Percentiles rank a stretch among this genome's conserved stretches.
These are phyloP conservation scores for Hetaerina titia DNA, from an alignment of 2,888 invertebrate species.

Conservation along the genomic window DNA sequence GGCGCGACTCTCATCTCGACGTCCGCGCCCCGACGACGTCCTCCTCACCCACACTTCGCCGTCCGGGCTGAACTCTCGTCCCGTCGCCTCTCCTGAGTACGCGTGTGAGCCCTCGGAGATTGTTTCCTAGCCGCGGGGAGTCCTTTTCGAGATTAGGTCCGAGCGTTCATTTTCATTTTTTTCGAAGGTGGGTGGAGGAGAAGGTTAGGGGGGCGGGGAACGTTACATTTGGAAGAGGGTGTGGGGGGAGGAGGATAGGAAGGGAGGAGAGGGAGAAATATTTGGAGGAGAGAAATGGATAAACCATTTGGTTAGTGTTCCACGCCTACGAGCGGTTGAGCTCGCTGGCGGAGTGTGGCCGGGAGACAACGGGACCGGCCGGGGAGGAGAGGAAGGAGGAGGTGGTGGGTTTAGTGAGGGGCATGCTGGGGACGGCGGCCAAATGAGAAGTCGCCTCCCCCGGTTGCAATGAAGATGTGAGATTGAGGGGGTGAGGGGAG, in stretches of 20 bases:
- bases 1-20: background rate
- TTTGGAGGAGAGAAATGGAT: background rate
- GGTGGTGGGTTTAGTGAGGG: background rate
- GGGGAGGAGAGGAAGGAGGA: background rate
- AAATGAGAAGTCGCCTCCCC: background rate
- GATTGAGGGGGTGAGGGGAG: constrained; percentile 7
- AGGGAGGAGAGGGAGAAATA: background rate
- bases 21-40: background rate
- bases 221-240: background rate
- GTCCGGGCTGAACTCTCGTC: background rate
- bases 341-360: background rate
- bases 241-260: background rate
- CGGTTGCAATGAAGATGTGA: constrained; percentile 36
- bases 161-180: background rate
- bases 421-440: background rate
- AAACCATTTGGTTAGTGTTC: background rate
- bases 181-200: constrained; percentile 3
- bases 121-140: constrained; percentile 40
- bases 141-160: constrained; percentile 31
- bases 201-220: background rate
- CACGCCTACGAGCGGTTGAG: background rate
- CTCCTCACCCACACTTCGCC: background rate
- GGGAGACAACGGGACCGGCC: background rate
- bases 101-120: background rate
- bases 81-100: background rate